Conservation (phyloP, 2,113 vertebrate species). For the Labeo rohita region DNA sequence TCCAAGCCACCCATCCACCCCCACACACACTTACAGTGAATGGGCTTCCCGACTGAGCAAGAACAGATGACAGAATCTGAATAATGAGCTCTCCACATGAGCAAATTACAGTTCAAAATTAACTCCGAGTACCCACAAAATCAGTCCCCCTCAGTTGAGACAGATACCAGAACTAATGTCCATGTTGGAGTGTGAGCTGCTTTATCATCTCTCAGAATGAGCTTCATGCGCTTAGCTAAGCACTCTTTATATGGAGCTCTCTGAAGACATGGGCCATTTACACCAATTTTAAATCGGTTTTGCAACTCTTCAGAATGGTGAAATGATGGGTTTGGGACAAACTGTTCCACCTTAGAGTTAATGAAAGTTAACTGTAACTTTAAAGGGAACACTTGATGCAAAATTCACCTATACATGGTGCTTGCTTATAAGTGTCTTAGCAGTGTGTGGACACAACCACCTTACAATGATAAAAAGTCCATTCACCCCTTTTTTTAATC, state of each 20-base stretch:
- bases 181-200: conserved; percentile 23
- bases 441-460: no score
- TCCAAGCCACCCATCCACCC: conserved; percentile 5
- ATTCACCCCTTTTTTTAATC: no score
- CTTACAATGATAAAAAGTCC: no score
- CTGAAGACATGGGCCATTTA: background rate
- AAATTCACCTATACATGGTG: no score
- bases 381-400: no score
- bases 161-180: conserved; percentile 37
- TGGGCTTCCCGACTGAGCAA: conserved; percentile 1
- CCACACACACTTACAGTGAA: conserved; percentile 9
- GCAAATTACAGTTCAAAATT: conserved; percentile 34
- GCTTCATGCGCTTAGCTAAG: background rate
- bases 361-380: background rate
- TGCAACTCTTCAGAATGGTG: background rate
- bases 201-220: conserved; percentile 30
- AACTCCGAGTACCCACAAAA: conserved; percentile 14
- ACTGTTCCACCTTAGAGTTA: background rate
- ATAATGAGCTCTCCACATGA: conserved; percentile 37
- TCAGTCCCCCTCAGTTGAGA: conserved; percentile 23
- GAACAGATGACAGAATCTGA: conserved; percentile 36
- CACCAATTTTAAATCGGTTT: background rate
- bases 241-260: conserved; percentile 9
- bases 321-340: background rate
- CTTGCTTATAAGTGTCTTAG: no score